Percentiles rank a stretch among this genome's conserved stretches.
Evolutionary conservation across 2,113 vertebrate species (phyloP).

Genomic region (Tretioscincus oriximinensis): DNA sequence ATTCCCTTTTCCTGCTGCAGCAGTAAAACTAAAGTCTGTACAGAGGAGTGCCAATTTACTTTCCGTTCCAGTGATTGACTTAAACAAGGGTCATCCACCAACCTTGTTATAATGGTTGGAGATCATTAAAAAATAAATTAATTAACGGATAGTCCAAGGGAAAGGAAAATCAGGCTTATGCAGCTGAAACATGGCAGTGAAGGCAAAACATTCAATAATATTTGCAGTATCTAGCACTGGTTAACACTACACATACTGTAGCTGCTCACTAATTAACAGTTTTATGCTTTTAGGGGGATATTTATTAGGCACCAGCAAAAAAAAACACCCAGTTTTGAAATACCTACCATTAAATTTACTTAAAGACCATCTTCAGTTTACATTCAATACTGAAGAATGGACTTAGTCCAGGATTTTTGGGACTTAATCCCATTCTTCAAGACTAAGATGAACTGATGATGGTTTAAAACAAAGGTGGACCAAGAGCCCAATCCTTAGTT

Average conservation of each 20-base stretch:
- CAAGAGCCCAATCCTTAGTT: too few species aligned
- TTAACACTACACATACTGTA: background rate
- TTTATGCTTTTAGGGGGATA: background rate
- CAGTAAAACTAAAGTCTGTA: constrained; percentile 24
- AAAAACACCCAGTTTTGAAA: background rate
- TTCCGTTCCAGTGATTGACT: background rate
- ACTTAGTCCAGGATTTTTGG: too few species aligned
- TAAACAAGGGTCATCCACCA: background rate
- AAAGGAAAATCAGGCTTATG: background rate
- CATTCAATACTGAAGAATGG: too few species aligned
- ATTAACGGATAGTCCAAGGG: background rate
- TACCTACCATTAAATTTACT: background rate
- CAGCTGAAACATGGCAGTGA: background rate
- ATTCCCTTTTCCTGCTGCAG: constrained; percentile 11
- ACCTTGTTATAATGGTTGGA: too few species aligned
- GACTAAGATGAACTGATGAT: too few species aligned
- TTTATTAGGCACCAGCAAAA: too few species aligned
- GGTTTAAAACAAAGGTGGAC: too few species aligned
- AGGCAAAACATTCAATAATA: background rate
- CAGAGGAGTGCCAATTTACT: background rate
- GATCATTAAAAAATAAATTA: background rate
- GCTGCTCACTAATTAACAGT: background rate
- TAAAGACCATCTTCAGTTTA: too few species aligned
- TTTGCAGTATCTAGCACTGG: background rate
- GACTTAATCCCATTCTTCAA: too few species aligned